Evolutionary conservation across 2,797 vertebrate species (phyloP).

Genomic region (Rhodeus uyekii): DNA sequence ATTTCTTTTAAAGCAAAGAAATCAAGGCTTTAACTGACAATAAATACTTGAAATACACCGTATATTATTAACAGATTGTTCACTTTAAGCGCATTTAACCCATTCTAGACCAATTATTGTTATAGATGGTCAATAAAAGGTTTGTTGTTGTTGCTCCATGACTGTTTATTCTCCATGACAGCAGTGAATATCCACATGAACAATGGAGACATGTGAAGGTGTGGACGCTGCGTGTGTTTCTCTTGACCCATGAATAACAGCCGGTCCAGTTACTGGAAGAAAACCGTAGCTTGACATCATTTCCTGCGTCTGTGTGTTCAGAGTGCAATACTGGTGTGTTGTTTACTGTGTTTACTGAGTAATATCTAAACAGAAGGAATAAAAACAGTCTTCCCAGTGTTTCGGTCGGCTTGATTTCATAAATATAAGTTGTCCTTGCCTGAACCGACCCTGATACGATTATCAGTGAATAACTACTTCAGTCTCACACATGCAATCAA

Average conservation of each 20-base stretch:
- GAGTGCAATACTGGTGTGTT: background rate
- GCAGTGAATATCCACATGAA: slow-evolving; percentile 33
- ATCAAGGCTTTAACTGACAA: no score
- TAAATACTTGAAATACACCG: no score
- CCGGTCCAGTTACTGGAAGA: background rate
- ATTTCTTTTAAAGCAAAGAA: no score
- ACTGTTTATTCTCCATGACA: slow-evolving; percentile 54
- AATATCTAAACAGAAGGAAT: no score
- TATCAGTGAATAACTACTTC: background rate
- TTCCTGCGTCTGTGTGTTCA: background rate
- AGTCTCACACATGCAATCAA: background rate
- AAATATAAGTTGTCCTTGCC: background rate
- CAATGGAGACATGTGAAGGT: slow-evolving; percentile 40
- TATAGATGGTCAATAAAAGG: background rate
- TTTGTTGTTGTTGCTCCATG: slow-evolving; percentile 47
- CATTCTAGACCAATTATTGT: background rate
- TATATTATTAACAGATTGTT: no score
- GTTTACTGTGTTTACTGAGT: background rate
- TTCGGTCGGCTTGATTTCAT: background rate
- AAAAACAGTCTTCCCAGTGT: background rate
- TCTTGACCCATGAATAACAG: slow-evolving; percentile 1
- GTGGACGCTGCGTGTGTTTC: background rate
- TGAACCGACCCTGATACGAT: background rate
- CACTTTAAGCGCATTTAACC: background rate
- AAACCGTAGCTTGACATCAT: background rate